Evolutionary conservation across 2,888 invertebrate genomes (phyloP), one percentile per base, ranked within the genome.

Genomic region (Drosophila paramelanica): DNA sequence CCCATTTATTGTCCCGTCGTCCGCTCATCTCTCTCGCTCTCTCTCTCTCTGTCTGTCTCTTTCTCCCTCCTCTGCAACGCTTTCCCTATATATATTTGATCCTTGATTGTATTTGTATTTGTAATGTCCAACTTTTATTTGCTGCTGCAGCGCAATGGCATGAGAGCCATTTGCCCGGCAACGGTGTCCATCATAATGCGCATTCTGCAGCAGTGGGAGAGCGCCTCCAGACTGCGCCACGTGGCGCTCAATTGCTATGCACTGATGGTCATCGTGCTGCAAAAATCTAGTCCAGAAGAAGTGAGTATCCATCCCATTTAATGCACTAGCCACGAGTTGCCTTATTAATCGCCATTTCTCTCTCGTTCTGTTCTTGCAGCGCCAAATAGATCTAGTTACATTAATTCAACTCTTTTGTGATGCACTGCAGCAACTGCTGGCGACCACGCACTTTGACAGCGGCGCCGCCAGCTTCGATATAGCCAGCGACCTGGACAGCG

Each of bases 131-230:
- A 36, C 36, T 4, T 36, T 13, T 36, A 13, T 36, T 36, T 13
- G 36, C 31, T 47, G 38, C 20, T 43, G 31, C 92, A 94, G 93
- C 93, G 93, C 57, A 95, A 95, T 93, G 94, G 94, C 43, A 92
- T 94, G 89, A 93, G 93, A 73, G 94, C 94, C 47, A 94, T 94
- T 69, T 94, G 94, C 77, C 94, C 94, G 14, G 94, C 94, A 20
- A 94, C 94, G 11, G 93, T 94, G 53, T 94, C 94, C 67, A 92
- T 94, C 60, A 90, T 94, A 52, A 93, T 94, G 84, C 92, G 92
- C 77, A 92, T 94, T n/a, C 91, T 94, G 49, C 91, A 93, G 60
- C 90, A 91, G 58, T 91, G 92, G 84, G 93, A 93, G 72, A 91
- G 91, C 33, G 79, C 91, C 38, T 81, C 84, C 69, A 88, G 89